Base-by-base conservation (phyloP, 2,113 vertebrate genomes). In the Sminthopsis crassicaudata region DNA sequence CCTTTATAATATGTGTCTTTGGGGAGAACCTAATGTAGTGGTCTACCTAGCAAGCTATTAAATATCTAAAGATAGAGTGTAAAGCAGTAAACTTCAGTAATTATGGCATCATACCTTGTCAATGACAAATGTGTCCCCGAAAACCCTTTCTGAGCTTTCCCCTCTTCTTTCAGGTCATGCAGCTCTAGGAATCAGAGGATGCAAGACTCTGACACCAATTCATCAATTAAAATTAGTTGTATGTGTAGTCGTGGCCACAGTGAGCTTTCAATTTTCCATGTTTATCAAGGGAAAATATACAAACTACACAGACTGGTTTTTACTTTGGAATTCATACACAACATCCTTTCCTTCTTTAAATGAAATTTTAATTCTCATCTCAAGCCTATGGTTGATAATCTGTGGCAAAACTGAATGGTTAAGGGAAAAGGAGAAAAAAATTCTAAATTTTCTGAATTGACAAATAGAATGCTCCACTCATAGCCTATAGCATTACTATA, bases 371-470 rank as follows among this genome's bases (percentile, higher is more conserved):
- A 23, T 8, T 84, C 67, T 84, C 6, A 22, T 84, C 67, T 42
- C n/a, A 76, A n/a, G 1, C 2, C 67, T 84, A 22, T 67, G 36
- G 30, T 67, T 23, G n/a, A 42, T 42, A 42, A 84, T 42, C 67
- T 84, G n/a, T 23, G 67, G n/a, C 36, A 84, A 57, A 95, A 36
- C 89, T 16, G 27, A 30, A 91, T 93, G 50, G 76, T 84, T 14
- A 26, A 46, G 50, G 54, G 55, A 93, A 91, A 89, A 76, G 48
- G 9, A 90, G 76, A 89, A 95, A 54, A 50, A 90, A 94, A 91
- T 88, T 92, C 36, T 9, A 53, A 92, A 16, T 92, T 51, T 94
- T n/a, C 91, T 91, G 27, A 30, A n/a, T 19, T 84, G 36, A 84
- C 67, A n/a, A 76, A n/a, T 76, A 76, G 36, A 26, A n/a, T 7